Evolutionary conservation across 2,113 vertebrate genomes (phyloP).

Genomic region (Coptodon rendalli): DNA sequence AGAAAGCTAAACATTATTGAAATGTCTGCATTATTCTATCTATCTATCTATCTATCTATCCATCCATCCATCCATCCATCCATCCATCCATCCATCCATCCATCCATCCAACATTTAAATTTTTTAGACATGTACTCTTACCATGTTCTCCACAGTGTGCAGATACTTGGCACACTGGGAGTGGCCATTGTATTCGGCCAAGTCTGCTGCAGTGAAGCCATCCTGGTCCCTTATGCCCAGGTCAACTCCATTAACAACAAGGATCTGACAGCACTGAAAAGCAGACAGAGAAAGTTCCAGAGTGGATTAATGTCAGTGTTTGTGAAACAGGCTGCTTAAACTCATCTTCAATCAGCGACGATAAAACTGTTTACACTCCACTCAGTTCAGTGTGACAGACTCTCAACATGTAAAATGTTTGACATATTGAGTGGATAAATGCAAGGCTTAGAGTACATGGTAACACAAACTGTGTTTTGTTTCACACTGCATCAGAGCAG

Average conservation of each 20-base stretch:
- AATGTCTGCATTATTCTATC: background rate
- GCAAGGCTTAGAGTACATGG: background rate
- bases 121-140: constrained; percentile 37
- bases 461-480: background rate
- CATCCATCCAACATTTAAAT: background rate
- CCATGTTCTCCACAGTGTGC: constrained; percentile 93
- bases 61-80: background rate
- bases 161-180: constrained; percentile 93
- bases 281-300: background rate
- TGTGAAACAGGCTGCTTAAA: background rate
- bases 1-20: background rate
- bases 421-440: background rate
- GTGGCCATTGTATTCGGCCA: constrained; percentile 91
- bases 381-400: background rate
- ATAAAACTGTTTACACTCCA: background rate
- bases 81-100: background rate
- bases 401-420: background rate
- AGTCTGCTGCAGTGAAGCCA: constrained; percentile 86
- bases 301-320: background rate
- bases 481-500: background rate
- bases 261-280: constrained; percentile 92
- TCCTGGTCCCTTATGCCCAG: constrained; percentile 85
- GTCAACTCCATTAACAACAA: constrained; percentile 92
- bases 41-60: background rate
- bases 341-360: background rate